Percentiles rank a stretch among this genome's conserved stretches.
These are phyloP conservation scores for Micropoecilia bifurca DNA, from an alignment of 2,797 vertebrate genomes.

Conservation along the genomic window DNA sequence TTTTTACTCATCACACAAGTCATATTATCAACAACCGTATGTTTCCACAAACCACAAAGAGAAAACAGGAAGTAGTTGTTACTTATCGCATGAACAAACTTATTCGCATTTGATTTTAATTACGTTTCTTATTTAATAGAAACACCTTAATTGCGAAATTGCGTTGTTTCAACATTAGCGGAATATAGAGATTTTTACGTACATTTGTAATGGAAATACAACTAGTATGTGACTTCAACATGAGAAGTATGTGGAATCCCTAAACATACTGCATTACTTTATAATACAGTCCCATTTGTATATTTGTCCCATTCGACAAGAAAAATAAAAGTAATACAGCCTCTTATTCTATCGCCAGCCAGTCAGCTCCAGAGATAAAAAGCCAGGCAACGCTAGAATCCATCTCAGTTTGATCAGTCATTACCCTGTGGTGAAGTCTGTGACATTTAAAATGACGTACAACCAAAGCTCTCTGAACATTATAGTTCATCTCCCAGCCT, in stretches of 20 bases:
- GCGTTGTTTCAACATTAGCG: too few relatives aligned
- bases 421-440: constrained; percentile 62
- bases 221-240: background rate
- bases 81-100: too few relatives aligned
- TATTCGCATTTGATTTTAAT: too few relatives aligned
- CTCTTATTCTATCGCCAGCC: constrained; percentile 8
- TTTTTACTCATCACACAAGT: too few relatives aligned
- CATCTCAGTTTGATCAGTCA: constrained; percentile 61
- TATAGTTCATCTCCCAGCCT: constrained; percentile 74
- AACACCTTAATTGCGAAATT: too few relatives aligned
- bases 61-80: too few relatives aligned
- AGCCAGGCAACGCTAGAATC: constrained; percentile 24
- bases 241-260: background rate
- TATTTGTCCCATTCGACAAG: constrained; percentile 26
- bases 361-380: constrained; percentile 43
- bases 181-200: too few relatives aligned
- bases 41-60: too few relatives aligned
- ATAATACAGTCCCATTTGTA: too few relatives aligned
- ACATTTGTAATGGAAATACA: background rate
- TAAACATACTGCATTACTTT: constrained; percentile 14
- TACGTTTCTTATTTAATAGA: too few relatives aligned
- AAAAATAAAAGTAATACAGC: constrained; percentile 21
- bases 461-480: constrained; percentile 67
- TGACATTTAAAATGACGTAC: constrained; percentile 79
- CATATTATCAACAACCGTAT: too few relatives aligned